These are phyloP conservation scores for Labeo calbasu DNA, from an alignment of 2,797 vertebrate species.

Conservation along the genomic window DNA sequence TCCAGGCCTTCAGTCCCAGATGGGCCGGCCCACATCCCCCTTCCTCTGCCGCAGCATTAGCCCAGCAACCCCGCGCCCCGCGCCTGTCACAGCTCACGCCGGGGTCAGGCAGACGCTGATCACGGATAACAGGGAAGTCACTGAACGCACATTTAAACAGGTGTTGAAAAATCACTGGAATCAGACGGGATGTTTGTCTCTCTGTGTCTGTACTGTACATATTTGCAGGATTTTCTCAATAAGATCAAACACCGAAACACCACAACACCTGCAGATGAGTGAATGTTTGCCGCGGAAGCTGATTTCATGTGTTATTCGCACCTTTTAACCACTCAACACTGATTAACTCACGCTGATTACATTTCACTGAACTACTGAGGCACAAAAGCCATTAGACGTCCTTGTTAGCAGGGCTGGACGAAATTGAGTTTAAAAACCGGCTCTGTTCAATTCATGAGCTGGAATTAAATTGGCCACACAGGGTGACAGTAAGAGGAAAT, in stretches of 20 bases:
- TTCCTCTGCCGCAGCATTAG: constrained; percentile 61
- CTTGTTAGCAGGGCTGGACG: not conserved
- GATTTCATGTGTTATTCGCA: constrained; percentile 66
- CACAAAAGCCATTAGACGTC: constrained; percentile 63
- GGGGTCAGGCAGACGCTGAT: constrained; percentile 72
- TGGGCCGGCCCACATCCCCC: constrained; percentile 62
- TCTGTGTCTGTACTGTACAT: not conserved
- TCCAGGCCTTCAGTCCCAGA: constrained; percentile 64
- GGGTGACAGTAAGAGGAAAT: not conserved
- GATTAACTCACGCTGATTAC: constrained; percentile 73
- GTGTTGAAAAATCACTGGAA: constrained; percentile 13
- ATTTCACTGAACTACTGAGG: constrained; percentile 77
- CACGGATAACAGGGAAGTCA: constrained; percentile 70
- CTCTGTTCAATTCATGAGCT: constrained; percentile 5
- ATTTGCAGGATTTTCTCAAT: not conserved
- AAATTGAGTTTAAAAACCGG: not conserved
- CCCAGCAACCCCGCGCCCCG: constrained; percentile 63
- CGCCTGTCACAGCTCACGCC: constrained; percentile 71
- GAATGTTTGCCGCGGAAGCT: constrained; percentile 58
- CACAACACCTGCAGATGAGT: not conserved
- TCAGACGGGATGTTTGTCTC: not conserved
- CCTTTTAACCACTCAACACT: constrained; percentile 65
- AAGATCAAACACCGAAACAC: not conserved
- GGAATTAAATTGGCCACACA: not conserved
- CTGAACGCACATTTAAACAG: constrained; percentile 68